phyloP scores from a whole-genome alignment of 1,140 invertebrate genomes.

The Ylistrum balloti region DNA sequence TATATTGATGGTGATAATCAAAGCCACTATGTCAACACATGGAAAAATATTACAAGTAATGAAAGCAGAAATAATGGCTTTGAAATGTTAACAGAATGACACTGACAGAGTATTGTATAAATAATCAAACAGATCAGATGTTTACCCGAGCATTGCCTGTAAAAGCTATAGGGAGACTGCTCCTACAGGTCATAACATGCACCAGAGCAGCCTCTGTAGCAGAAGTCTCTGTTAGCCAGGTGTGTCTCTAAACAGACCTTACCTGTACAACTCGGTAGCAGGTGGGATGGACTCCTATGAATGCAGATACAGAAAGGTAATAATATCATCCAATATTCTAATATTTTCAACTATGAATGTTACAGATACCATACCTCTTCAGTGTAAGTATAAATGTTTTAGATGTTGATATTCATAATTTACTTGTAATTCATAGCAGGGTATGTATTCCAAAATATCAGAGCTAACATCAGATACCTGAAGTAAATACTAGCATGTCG shows the following conservation, averaged over 20 bases:
- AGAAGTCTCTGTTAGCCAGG: background rate
- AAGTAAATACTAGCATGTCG: too few relatives aligned
- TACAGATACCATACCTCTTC: too few relatives aligned
- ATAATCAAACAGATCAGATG: background rate
- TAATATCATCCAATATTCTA: background rate
- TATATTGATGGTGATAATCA: too few relatives aligned
- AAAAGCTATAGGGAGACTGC: background rate
- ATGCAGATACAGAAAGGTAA: constrained; percentile 8
- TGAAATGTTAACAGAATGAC: background rate
- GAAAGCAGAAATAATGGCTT: background rate
- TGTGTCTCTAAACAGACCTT: background rate
- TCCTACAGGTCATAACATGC: background rate
- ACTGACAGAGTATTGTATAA: background rate
- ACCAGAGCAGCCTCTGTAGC: constrained; percentile 6
- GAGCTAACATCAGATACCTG: too few relatives aligned
- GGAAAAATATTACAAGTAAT: background rate
- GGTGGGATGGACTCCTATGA: background rate
- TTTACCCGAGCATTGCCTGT: background rate
- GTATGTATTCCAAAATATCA: too few relatives aligned
- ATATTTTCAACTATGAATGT: too few relatives aligned
- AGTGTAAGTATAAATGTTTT: too few relatives aligned
- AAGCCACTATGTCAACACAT: too few relatives aligned
- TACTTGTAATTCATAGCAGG: too few relatives aligned
- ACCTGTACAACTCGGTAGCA: background rate
- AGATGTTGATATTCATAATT: too few relatives aligned